phyloP scores from a whole-genome alignment of 2,888 invertebrate genomes.

The Druceiella hillmani region DNA sequence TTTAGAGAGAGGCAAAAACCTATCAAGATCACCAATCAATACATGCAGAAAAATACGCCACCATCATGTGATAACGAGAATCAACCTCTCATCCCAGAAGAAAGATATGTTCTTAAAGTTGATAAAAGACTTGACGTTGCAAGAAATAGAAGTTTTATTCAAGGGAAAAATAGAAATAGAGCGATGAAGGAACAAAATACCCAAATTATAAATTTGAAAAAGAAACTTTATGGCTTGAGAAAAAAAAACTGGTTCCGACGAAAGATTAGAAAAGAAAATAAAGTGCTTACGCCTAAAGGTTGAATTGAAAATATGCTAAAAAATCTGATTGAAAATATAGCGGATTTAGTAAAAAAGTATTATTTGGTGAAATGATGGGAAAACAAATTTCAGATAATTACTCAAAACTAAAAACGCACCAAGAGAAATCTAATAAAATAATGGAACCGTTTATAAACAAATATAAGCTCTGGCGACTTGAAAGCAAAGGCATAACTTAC shows the following conservation, averaged over 20 bases:
- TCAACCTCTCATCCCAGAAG: constrained; percentile 10
- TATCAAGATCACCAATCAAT: constrained; percentile 7
- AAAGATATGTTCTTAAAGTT: constrained; percentile 10
- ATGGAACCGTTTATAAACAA: too few species aligned
- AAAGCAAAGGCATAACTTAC: too few species aligned
- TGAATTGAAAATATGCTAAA: constrained; percentile 8
- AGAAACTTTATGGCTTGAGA: constrained; percentile 11
- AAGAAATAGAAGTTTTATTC: constrained; percentile 13
- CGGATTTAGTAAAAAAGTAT: constrained; percentile 6
- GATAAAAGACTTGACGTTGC: too few species aligned
- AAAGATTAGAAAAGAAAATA: constrained; percentile 4
- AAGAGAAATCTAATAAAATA: too few species aligned
- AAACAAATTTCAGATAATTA: too few species aligned
- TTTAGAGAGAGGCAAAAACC: constrained; percentile 11
- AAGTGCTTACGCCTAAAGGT: constrained; percentile 8
- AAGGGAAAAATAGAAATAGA: constrained; percentile 17
- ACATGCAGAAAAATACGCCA: constrained; percentile 14
- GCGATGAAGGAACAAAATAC: constrained; percentile 12
- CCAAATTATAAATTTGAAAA: constrained; percentile 12
- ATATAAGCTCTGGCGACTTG: too few species aligned
- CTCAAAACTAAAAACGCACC: too few species aligned
- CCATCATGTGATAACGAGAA: constrained; percentile 14
- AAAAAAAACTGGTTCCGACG: constrained; percentile 11
- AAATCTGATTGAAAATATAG: constrained; percentile 8
- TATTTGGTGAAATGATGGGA: constrained; percentile 8